Evolutionary conservation across 2,888 invertebrate species (phyloP).

Genomic region (Polydesmus complanatus): DNA sequence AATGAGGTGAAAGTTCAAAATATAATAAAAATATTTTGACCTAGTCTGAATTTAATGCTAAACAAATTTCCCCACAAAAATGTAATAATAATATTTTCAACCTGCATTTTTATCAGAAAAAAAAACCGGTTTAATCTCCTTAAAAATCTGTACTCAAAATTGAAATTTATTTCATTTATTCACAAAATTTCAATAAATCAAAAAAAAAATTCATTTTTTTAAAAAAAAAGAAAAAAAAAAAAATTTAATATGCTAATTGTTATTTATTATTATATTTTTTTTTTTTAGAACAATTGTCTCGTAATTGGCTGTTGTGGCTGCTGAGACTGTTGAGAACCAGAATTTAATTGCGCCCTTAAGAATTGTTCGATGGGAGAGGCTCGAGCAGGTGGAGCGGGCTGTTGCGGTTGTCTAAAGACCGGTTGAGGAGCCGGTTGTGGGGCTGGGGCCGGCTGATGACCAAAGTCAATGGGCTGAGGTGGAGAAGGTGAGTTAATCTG

Average conservation of each 20-base stretch:
- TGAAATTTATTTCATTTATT: no score
- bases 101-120: no score
- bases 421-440: not conserved
- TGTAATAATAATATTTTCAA: no score
- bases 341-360: constrained; percentile 8
- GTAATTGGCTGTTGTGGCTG: not conserved
- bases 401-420: not conserved
- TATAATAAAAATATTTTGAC: no score
- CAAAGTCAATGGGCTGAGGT: no score
- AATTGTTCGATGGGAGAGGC: constrained; percentile 14
- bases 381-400: not conserved
- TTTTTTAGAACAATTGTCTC: not conserved
- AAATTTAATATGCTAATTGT: not conserved
- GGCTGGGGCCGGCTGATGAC: no score
- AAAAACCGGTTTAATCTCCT: no score
- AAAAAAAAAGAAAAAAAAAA: not conserved
- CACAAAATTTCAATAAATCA: no score
- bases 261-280: not conserved
- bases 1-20: no score
- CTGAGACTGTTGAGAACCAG: constrained; percentile 1
- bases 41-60: no score
- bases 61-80: no score
- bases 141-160: no score
- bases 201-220: not conserved
- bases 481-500: not conserved